phyloP scores from a whole-genome alignment of 2,113 vertebrate species.

The Cyprinodon tularosa region DNA sequence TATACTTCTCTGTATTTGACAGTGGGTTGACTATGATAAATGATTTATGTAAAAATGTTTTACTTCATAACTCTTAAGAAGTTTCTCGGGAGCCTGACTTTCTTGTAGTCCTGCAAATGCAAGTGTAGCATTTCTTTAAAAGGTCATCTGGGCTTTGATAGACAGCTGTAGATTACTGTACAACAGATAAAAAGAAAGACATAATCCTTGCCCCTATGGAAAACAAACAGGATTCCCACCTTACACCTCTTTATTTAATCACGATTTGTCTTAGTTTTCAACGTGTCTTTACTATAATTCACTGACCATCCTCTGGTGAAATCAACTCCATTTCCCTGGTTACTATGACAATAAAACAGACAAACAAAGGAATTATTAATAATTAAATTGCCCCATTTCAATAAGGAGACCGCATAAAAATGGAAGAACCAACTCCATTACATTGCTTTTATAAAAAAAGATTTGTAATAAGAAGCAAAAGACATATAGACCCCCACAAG shows the following conservation, averaged over 20 bases:
- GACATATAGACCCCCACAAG: constrained; percentile 52
- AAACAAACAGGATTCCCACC: not conserved
- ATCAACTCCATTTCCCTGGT: constrained; percentile 35
- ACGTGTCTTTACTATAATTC: constrained; percentile 16
- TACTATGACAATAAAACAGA: constrained; percentile 2
- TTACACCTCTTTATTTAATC: not conserved
- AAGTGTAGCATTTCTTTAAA: not conserved
- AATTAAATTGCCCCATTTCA: constrained; percentile 20
- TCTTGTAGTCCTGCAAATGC: not conserved
- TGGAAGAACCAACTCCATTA: constrained; percentile 12
- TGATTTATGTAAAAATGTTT: constrained; percentile 18
- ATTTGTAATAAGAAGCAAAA: constrained; percentile 60
- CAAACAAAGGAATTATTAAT: not conserved
- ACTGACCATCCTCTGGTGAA: constrained; percentile 42
- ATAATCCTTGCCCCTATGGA: too few species aligned
- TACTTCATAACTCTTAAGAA: not conserved
- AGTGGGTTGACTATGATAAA: constrained; percentile 10
- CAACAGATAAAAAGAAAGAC: not conserved
- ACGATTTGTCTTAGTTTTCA: not conserved
- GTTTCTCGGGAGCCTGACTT: not conserved
- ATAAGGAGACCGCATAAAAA: constrained; percentile 9
- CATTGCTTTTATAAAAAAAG: constrained; percentile 53
- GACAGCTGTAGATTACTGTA: not conserved
- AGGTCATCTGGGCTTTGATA: not conserved
- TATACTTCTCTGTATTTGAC: not conserved